Evolutionary conservation across 1,140 invertebrate genomes (phyloP).

Genomic region (Drosophila ohnishii): DNA sequence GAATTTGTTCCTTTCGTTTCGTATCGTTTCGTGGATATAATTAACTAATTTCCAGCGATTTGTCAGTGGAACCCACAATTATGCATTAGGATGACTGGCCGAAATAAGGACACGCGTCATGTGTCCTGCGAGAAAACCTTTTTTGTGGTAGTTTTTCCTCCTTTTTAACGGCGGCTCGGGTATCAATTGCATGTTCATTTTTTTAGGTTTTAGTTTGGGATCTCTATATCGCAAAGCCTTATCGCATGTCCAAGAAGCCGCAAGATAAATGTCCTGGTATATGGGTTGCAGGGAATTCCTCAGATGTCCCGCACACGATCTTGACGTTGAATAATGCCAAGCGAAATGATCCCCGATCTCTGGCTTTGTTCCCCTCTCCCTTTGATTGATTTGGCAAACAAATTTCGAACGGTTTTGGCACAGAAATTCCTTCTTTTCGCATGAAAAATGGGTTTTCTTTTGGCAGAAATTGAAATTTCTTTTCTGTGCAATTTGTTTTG

Average conservation of each 20-base stretch:
- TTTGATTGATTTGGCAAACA: conserved; percentile 76
- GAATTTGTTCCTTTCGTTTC: conserved; percentile 17
- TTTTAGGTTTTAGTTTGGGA: conserved; percentile 31
- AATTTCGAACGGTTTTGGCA: conserved; percentile 57
- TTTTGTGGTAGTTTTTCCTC: conserved; percentile 40
- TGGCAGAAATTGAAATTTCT: conserved; percentile 43
- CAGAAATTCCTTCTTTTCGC: conserved; percentile 38
- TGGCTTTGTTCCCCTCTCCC: conserved; percentile 6
- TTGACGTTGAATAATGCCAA: conserved; percentile 35
- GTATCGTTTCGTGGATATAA: conserved; percentile 53
- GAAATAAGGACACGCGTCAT: conserved; percentile 67
- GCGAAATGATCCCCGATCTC: conserved; percentile 31
- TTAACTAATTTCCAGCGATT: conserved; percentile 79
- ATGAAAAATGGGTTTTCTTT: conserved; percentile 53
- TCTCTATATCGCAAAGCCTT: conserved; percentile 35
- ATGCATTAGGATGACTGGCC: conserved; percentile 53
- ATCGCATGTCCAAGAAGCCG: conserved; percentile 63
- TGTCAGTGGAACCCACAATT: conserved; percentile 70
- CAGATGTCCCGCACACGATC: conserved; percentile 64
- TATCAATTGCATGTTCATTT: conserved; percentile 39
- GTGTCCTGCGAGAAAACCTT: conserved; percentile 39
- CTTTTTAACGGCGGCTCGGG: conserved; percentile 5
- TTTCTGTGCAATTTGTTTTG: conserved; percentile 68
- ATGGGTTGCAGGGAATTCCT: conserved; percentile 42
- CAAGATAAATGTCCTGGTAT: conserved; percentile 62